Conservation (phyloP, 92 coral and sea anemone genomes). For the Pocillopora meandrina region DNA sequence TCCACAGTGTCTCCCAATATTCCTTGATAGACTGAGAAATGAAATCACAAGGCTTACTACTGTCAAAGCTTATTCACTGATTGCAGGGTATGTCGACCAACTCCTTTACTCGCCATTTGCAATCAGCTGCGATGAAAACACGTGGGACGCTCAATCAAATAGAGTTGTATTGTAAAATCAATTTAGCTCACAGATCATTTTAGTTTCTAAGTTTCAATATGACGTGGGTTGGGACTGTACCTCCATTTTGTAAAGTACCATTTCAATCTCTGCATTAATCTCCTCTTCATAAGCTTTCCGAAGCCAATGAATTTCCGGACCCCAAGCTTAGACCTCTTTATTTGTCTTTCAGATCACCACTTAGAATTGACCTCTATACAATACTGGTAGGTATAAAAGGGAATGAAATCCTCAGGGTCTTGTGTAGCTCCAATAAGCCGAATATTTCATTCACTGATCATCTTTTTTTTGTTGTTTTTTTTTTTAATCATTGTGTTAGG, state of each 20-base stretch:
- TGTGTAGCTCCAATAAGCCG: too few species aligned
- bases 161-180: too few species aligned
- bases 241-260: too few species aligned
- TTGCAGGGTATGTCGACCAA: conserved; percentile 74
- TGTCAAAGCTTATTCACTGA: conserved; percentile 93
- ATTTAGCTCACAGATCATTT: too few species aligned
- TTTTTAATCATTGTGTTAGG: conserved; percentile 44
- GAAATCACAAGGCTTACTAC: conserved; percentile 97
- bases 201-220: too few species aligned
- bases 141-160: too few species aligned
- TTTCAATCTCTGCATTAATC: too few species aligned
- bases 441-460: too few species aligned
- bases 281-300: too few species aligned
- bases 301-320: background rate
- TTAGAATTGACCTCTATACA: conserved; percentile 80
- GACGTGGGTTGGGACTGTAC: too few species aligned
- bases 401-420: background rate
- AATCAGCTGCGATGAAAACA: too few species aligned
- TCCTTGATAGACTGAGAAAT: conserved; percentile 94
- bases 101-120: too few species aligned
- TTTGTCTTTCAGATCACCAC: conserved; percentile 76
- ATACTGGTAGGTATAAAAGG: conserved; percentile 75
- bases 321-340: background rate
- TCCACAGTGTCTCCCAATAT: conserved; percentile 91
- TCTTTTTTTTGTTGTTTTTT: background rate